Evolutionary conservation across 2,888 invertebrate genomes (phyloP).

Genomic region (Drosophila diplacantha): DNA sequence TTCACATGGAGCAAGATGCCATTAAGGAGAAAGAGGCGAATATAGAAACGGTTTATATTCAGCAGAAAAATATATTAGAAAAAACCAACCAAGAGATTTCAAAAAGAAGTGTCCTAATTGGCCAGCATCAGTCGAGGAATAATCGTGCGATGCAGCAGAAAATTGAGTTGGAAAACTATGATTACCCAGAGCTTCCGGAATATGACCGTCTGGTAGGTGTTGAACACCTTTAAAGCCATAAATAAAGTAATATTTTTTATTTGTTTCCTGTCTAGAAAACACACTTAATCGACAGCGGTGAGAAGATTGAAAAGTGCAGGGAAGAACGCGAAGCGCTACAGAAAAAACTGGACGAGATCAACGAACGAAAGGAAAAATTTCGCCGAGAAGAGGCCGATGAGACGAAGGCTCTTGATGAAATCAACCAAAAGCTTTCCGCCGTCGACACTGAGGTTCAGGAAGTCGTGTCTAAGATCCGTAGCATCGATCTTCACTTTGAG

Average conservation of each 20-base stretch:
- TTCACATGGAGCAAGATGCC: slow-evolving; percentile 37
- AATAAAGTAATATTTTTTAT: background rate
- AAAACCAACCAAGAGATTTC: slow-evolving; percentile 27
- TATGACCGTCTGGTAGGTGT: slow-evolving; percentile 69
- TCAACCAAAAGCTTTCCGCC: slow-evolving; percentile 76
- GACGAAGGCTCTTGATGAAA: slow-evolving; percentile 70
- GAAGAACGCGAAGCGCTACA: slow-evolving; percentile 69
- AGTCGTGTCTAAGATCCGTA: slow-evolving; percentile 51
- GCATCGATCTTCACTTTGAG: slow-evolving; percentile 48
- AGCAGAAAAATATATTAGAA: slow-evolving; percentile 10
- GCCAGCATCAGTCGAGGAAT: slow-evolving; percentile 49
- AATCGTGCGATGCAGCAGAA: slow-evolving; percentile 57
- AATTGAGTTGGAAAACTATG: slow-evolving; percentile 70
- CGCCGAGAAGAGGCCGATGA: slow-evolving; percentile 39
- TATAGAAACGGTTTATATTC: slow-evolving; percentile 30
- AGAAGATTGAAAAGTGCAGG: slow-evolving; percentile 70
- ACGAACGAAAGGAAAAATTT: slow-evolving; percentile 40
- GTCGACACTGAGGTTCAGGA: slow-evolving; percentile 49
- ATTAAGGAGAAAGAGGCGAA: slow-evolving; percentile 25
- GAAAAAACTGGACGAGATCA: slow-evolving; percentile 74
- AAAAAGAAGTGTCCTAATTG: slow-evolving; percentile 40
- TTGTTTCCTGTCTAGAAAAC: slow-evolving; percentile 40
- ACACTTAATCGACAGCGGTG: slow-evolving; percentile 39
- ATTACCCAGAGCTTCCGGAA: slow-evolving; percentile 73
- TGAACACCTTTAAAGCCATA: too few relatives aligned